Evolutionary conservation across 2,113 vertebrate genomes (phyloP).

Genomic region (Barbus barbus): DNA sequence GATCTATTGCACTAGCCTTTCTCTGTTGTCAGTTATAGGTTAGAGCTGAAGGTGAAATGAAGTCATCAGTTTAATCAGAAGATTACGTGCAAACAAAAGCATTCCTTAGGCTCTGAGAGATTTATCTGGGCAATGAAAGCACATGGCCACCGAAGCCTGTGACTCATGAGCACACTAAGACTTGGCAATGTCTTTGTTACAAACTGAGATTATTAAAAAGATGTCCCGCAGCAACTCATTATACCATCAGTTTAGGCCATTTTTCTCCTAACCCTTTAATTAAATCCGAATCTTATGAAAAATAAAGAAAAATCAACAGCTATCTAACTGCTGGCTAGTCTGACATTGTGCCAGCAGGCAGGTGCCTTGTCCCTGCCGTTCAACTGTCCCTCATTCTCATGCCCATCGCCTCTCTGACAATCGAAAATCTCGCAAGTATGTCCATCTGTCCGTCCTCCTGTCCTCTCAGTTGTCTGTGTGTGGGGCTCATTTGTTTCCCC

Average conservation of each 20-base stretch:
- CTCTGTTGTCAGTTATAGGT: conserved; percentile 62
- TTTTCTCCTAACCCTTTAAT: conserved; percentile 74
- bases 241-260: conserved; percentile 74
- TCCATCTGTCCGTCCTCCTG: conserved; percentile 24
- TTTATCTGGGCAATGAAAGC: conserved; percentile 66
- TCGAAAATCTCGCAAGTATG: conserved; percentile 50
- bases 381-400: conserved; percentile 47
- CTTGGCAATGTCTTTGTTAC: conserved; percentile 77
- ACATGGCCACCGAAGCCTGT: conserved; percentile 51
- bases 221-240: conserved; percentile 78
- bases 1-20: neutral
- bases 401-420: conserved; percentile 40
- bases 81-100: conserved; percentile 56
- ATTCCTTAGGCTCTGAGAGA: conserved; percentile 67
- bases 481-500: conserved; percentile 10
- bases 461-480: neutral
- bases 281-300: conserved; percentile 77
- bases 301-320: conserved; percentile 72
- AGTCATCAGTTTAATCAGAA: conserved; percentile 73
- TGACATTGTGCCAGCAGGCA: conserved; percentile 65
- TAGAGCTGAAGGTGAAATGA: conserved; percentile 66
- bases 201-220: conserved; percentile 76
- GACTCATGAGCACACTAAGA: conserved; percentile 66
- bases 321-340: conserved; percentile 66
- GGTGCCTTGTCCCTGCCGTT: conserved; percentile 62